These are phyloP conservation scores for Leucophenga maculata DNA, from an alignment of 2,888 invertebrate genomes.

Conservation along the genomic window DNA sequence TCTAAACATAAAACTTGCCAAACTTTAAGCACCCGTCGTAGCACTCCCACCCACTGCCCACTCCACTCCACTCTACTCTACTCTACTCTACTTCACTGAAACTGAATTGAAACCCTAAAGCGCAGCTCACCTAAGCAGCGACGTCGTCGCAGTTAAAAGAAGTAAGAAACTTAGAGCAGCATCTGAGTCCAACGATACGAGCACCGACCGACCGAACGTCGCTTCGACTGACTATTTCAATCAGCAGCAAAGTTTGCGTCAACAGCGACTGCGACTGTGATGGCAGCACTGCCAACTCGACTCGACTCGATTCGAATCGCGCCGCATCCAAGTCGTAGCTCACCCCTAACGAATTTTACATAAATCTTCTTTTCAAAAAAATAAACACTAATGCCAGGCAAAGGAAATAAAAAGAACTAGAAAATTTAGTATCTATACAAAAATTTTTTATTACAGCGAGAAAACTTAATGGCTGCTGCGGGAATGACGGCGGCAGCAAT, in stretches of 20 bases:
- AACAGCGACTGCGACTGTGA: not conserved
- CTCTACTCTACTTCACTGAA: no score
- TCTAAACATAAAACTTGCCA: constrained; percentile 59
- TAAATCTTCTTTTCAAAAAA: constrained; percentile 71
- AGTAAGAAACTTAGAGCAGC: constrained; percentile 4
- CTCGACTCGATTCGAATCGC: no score
- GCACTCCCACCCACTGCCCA: not conserved
- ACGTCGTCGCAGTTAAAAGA: not conserved
- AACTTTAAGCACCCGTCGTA: constrained; percentile 36
- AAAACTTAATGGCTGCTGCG: constrained; percentile 69
- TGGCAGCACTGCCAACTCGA: not conserved
- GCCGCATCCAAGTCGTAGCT: constrained; percentile 37
- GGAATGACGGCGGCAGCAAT: constrained; percentile 42
- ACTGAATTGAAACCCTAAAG: constrained; percentile 29
- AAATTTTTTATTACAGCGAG: constrained; percentile 70
- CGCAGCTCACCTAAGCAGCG: constrained; percentile 9
- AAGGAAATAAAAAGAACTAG: constrained; percentile 58
- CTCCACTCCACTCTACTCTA: no score
- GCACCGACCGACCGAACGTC: no score
- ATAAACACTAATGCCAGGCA: constrained; percentile 44
- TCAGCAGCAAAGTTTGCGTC: not conserved
- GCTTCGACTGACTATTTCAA: not conserved
- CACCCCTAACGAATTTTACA: constrained; percentile 65
- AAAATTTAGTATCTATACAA: constrained; percentile 67
- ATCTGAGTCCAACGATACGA: not conserved